Percentiles rank a stretch among this genome's conserved stretches.
Evolutionary conservation across 35 echinoderm and acorn worm species (phyloP).

Genomic region (Heliocidaris tuberculata): DNA sequence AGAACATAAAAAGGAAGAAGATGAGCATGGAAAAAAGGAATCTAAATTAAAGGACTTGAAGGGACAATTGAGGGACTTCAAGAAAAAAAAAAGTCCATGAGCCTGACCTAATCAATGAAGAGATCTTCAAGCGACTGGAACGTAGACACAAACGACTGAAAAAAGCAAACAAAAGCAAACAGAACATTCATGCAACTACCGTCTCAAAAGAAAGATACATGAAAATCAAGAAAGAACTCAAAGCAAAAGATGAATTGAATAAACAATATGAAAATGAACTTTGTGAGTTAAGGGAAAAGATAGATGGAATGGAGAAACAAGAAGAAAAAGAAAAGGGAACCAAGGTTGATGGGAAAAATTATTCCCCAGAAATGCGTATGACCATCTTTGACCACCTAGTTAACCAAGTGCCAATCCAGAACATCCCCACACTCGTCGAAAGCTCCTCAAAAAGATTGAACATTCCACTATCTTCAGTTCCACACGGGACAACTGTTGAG

Average conservation of each 20-base stretch:
- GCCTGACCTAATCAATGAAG: background rate
- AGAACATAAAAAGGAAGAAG: background rate
- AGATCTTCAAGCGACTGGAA: background rate
- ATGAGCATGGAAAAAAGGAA: background rate
- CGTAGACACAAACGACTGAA: conserved; percentile 28
- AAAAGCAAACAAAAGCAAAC: background rate
- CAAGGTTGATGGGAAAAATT: conserved; percentile 31
- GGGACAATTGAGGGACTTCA: background rate
- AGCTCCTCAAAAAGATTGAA: background rate
- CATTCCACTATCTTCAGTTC: background rate
- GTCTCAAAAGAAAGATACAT: background rate
- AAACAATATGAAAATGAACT: conserved; percentile 23
- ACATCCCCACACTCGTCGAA: conserved; percentile 5
- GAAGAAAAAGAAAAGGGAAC: too few species aligned
- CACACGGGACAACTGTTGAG: conserved; percentile 45
- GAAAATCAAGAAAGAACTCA: conserved; percentile 13
- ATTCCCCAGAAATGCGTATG: conserved; percentile 34
- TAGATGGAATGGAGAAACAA: background rate
- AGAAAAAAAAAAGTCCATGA: background rate
- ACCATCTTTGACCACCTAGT: conserved; percentile 47
- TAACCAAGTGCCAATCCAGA: conserved; percentile 52
- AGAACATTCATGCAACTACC: background rate
- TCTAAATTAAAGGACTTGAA: background rate
- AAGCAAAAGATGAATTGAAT: conserved; percentile 16
- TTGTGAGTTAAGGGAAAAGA: conserved; percentile 13